Conservation (phyloP, 2,797 vertebrate species). For the Enteromius thamalakanensis region DNA sequence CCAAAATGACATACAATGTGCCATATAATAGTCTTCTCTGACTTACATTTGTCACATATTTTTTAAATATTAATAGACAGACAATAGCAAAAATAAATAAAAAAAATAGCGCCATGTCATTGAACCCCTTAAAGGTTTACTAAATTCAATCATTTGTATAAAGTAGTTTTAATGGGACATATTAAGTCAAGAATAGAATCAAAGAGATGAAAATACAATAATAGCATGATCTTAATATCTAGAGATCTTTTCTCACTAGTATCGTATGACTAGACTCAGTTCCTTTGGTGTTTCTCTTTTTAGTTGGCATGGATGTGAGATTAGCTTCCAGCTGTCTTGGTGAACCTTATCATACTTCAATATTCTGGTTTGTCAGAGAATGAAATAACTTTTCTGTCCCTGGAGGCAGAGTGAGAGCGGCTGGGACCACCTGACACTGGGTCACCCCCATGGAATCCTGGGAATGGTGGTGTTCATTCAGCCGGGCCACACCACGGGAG, state of each 20-base stretch:
- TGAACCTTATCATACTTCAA: conserved; percentile 69
- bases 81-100: neutral
- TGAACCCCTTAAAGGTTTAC: neutral
- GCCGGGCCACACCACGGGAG: conserved; percentile 58
- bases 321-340: conserved; percentile 74
- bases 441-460: conserved; percentile 73
- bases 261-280: conserved; percentile 67
- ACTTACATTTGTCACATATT: neutral
- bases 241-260: conserved; percentile 74
- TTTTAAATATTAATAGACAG: neutral
- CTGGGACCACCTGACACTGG: conserved; percentile 74
- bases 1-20: neutral
- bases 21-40: neutral
- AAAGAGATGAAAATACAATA: conserved; percentile 20
- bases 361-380: conserved; percentile 71
- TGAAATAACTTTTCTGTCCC: conserved; percentile 72
- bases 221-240: conserved; percentile 60
- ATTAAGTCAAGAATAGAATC: conserved; percentile 31
- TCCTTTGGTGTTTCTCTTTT: conserved; percentile 62
- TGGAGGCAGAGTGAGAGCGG: conserved; percentile 59
- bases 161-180: neutral
- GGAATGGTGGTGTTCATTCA: conserved; percentile 71
- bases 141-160: neutral
- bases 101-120: neutral
- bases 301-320: conserved; percentile 71